Conservation (phyloP, 2,113 vertebrate species). For the Neolamprologus cancellatus region DNA sequence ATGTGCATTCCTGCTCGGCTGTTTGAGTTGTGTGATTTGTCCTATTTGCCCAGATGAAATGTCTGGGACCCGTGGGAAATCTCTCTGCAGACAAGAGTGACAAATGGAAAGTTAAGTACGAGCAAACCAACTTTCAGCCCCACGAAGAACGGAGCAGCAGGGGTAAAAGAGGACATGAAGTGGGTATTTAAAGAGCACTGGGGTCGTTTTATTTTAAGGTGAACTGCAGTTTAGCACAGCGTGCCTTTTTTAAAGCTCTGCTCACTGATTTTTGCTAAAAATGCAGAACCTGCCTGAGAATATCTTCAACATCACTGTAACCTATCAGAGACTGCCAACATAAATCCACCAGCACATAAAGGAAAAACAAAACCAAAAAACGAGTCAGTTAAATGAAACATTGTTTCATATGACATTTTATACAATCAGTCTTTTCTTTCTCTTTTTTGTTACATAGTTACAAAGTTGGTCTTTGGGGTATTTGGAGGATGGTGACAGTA, state of each 20-base stretch:
- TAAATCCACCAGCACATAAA: not conserved
- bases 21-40: not conserved
- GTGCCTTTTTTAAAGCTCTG: not conserved
- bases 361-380: not conserved
- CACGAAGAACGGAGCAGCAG: not conserved
- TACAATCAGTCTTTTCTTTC: not conserved
- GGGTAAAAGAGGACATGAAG: not conserved
- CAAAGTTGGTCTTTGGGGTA: not conserved
- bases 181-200: not conserved
- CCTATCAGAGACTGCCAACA: not conserved
- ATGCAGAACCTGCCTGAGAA: not conserved
- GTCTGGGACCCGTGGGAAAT: constrained; percentile 16
- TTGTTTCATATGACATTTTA: not conserved
- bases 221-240: not conserved
- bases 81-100: not conserved
- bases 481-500: not conserved
- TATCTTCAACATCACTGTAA: not conserved
- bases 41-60: not conserved
- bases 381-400: not conserved
- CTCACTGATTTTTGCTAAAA: not conserved
- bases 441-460: not conserved
- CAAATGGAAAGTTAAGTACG: not conserved
- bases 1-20: not conserved
- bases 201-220: not conserved
- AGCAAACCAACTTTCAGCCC: not conserved